Evolutionary conservation across 35 echinoderm and acorn worm species (phyloP), one percentile per base, ranked within the genome.

Genomic region (Lytechinus pictus): DNA sequence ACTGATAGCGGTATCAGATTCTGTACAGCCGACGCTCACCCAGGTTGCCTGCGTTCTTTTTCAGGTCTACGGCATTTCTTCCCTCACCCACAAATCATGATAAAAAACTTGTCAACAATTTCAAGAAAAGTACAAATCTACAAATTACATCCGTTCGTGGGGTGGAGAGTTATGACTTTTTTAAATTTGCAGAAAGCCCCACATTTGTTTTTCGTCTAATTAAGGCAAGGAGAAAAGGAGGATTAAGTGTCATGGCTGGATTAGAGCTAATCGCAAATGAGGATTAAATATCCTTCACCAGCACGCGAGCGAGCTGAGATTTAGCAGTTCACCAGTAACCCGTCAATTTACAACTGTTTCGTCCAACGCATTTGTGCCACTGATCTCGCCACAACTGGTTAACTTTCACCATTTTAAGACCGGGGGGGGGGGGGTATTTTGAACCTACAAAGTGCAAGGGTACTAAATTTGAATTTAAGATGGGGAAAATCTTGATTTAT

Each of bases 401-500:
- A 90, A 90, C 88, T 90, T 54, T 90, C 52, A 28, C 19, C 66
- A 24, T 79, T 79, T 79, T 79, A 79, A 24, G 21, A 2, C 33
- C 1, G 33, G 33, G 33, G 33, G 33, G 33, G 33, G 33, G 33
- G 88, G 88, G 52, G 88, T 52, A 52, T 90, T 90, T 90, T 90
- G 88, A 90, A 90, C 88, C 88, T 54, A 33, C 88, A 90, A 90
- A 90, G 88, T 90, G 88, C 88, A 90, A 44, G 88, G 9, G 88
- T 90, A 44, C 88, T 90, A 52, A 90, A 90, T 90, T 54, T 90
- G 88, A 90, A 90, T 90, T 90, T 90, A 90, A 90, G 52, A 90
- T 90, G 28, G 29, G 29, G 29, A 90, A 90, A 90, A 90, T 90
- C 88, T 90, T 90, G 88, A 90, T 90, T 90, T 90, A 90, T 90